Base-by-base conservation (phyloP, 2,113 vertebrate genomes). In the Callorhinus ursinus region DNA sequence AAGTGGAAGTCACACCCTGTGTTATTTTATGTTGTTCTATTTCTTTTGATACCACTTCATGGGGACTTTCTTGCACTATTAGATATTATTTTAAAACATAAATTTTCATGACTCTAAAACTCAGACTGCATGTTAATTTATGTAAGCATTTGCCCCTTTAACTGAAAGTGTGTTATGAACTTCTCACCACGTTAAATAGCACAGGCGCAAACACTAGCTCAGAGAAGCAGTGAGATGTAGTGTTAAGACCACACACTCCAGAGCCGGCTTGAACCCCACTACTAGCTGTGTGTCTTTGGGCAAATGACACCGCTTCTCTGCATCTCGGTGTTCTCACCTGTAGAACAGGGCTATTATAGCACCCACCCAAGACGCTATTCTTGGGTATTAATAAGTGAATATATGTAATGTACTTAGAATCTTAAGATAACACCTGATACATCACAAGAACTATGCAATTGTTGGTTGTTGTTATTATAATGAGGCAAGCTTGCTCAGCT, bases 361-460 rank as follows among this genome's bases (percentile, higher is more conserved):
- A 22, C 21, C 59, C 26, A 5, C 7, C 16, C 16, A 3, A 46
- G 80, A 28, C 69, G 6, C 11, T 33, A 21, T 49, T 42, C 24
- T 14, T 81, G 53, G 46, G 22, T 71, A 77, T 57, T 39, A 26
- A 21, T 39, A 24, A 77, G 2, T 7, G 69, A 33, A 42, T 24
- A 2, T 51, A 28, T 9, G 33, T 36, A 26, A 28, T 26, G 7
- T 55, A 2, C 51, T 84, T 46, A 84, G 63, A 61, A 7, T 26
- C 15, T 33, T 42, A 88, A 36, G 26, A 33, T 22, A 81, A 63
- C 11, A 11, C 36, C 31, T 28, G 26, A 14, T 28, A 4, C 24
- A 46, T 21, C 22, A 0, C 10, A 83, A 72, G 36, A 67, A 7
- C 67, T 36, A 10, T 5, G 8, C 4, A 3, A 0, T 21, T 1